phyloP scores from a whole-genome alignment of 2,888 invertebrate genomes.

The Cyclophora punctaria region DNA sequence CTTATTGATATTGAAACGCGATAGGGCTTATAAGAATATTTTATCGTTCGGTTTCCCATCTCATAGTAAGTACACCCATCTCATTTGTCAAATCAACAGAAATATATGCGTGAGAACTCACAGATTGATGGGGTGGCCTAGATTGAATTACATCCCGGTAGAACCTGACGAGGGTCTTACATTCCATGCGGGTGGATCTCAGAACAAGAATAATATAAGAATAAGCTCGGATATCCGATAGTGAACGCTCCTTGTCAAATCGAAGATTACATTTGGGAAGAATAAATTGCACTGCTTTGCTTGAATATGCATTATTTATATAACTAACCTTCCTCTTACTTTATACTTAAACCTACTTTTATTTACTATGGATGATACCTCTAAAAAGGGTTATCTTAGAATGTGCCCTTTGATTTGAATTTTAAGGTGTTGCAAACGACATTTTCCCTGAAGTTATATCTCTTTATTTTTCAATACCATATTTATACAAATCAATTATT shows the following conservation, averaged over 20 bases:
- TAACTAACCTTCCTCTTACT: too few species aligned
- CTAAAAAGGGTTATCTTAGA: too few species aligned
- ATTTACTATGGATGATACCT: too few species aligned
- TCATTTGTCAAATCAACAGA: conserved; percentile 76
- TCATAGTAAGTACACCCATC: conserved; percentile 62
- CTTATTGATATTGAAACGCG: conserved; percentile 13
- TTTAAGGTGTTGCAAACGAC: too few species aligned
- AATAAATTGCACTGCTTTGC: not conserved
- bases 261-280: too few species aligned
- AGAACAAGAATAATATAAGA: conserved; percentile 61
- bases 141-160: conserved; percentile 72
- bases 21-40: conserved; percentile 33
- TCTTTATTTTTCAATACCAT: too few species aligned
- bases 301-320: too few species aligned
- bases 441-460: too few species aligned
- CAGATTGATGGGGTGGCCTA: conserved; percentile 72
- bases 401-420: too few species aligned
- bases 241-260: too few species aligned
- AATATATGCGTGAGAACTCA: conserved; percentile 72
- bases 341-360: too few species aligned
- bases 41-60: conserved; percentile 39
- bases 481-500: too few species aligned
- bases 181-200: conserved; percentile 52
- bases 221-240: conserved; percentile 37
- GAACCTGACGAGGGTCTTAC: conserved; percentile 71